Evolutionary conservation across 1,140 invertebrate genomes (phyloP), one percentile per base, ranked within the genome.

Genomic region (Macrosteles quadrilineatus): DNA sequence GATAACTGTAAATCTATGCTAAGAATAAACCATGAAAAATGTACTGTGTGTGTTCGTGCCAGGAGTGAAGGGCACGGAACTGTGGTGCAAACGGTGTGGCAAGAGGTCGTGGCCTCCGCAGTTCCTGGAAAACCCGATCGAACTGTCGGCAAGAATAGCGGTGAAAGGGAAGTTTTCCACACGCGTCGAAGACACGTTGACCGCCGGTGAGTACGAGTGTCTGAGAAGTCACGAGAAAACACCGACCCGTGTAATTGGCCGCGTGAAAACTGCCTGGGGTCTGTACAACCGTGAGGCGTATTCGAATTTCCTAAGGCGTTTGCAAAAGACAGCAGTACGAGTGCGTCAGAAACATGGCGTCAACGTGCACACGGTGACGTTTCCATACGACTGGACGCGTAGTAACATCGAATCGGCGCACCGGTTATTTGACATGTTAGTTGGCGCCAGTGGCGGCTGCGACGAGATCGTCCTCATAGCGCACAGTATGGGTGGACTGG

Each of bases 401-500:
- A 50, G 55, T 29, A 14, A 23, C 55, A 25, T 30, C 27, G 21
- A 59, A 21, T 27, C 21, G 4, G 55, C 55, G 25, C 4, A 14
- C n/a, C 4, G 14, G 32, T 36, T 36, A 36, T 36, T 6, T 14
- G 4, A 36, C 32, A 36, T 14, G 4, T 14, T 36, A 14, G 4
- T 36, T 6, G 14, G 14, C 14, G 4, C 14, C 4, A 14, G 4
- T 9, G 4, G n/a, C 27, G 23, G 23, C 55, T 30, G 27, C 21
- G 14, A 59, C n/a, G 55, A 25, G 6, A 59, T 59, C 6, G 6
- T 29, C 1, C 25, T 59, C 3, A n/a, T 59, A n/a, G 55, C 55
- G 23, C 55, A 59, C 55, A 59, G 55, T 29, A 59, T 59, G 55
- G 55, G 55, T 29, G 55, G 55, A 2, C 25, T 59, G 11, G n/a